Percentiles rank a stretch among this genome's conserved stretches.
Conservation (phyloP, 2,888 invertebrate species). For the Lasiommata megera region DNA sequence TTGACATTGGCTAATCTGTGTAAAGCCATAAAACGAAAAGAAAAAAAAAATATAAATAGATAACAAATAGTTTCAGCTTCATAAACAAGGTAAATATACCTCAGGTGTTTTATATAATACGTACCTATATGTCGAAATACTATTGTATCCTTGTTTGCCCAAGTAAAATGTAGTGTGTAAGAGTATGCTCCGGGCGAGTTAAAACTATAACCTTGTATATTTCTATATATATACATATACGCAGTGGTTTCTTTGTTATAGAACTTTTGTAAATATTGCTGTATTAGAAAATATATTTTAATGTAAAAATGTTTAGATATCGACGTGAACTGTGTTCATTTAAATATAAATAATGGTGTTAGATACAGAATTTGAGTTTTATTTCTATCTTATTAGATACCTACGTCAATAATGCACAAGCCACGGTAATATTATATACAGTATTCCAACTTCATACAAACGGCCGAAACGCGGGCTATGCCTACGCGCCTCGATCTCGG, state of each 20-base stretch:
- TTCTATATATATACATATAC: too few species aligned
- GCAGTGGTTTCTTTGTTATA: conserved; percentile 11
- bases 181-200: conserved; percentile 60
- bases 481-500: too few species aligned
- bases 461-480: too few species aligned
- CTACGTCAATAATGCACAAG: too few species aligned
- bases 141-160: neutral
- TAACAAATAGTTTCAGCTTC: too few species aligned
- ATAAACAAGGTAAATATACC: too few species aligned
- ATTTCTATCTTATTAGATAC: neutral
- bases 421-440: too few species aligned
- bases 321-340: conserved; percentile 75
- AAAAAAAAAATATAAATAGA: too few species aligned
- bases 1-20: too few species aligned
- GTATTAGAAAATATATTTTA: conserved; percentile 33
- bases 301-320: conserved; percentile 47
- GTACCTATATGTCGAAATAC: neutral
- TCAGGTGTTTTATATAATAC: neutral
- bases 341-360: conserved; percentile 69
- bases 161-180: conserved; percentile 22
- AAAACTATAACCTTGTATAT: conserved; percentile 41
- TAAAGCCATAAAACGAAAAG: neutral
- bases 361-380: conserved; percentile 37
- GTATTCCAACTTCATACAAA: too few species aligned
- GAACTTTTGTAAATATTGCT: conserved; percentile 31